Evolutionary conservation across 2,888 invertebrate genomes (phyloP), one percentile per base, ranked within the genome.

Genomic region (Yponomeuta evonymella): DNA sequence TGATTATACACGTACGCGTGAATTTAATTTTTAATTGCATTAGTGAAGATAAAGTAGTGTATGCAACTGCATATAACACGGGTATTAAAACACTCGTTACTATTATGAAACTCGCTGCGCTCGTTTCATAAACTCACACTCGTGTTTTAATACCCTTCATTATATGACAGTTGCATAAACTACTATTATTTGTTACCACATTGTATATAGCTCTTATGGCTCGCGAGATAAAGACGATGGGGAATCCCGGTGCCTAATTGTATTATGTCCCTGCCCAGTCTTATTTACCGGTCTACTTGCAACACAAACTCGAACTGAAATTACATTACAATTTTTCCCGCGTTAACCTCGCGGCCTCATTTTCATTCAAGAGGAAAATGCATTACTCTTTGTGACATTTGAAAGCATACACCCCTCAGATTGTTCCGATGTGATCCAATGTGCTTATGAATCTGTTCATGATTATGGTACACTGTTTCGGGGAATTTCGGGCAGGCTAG

Each of bases 371-470:
- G 72, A 72, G 72, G 67, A 69, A 73, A 76, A 76, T 73, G 76
- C 76, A 77, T 78, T 78, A 76, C 74, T 76, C 75, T 76, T 78
- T 76, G 76, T 75, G 75, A 75, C 73, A 73, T 76, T 76, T 72
- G 71, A 72, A 73, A 71, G 70, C 70, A 67, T 62, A 67, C 29
- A 71, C 43, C 70, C 30, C 8, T 67, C 23, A 33, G 58, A 48
- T 15, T 15, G 33, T 67, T 67, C 67, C 43, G 12, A 67, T n/a
- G 4, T 43, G 36, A 64, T 23, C 64, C 64, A 29, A 29, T 15
- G 23, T 23, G 51, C 12, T 51, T 51, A 51, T 9, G 51, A 12
- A 6, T 12, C 51, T 4, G 12, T 12, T 12, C 4, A 51, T 10
- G 12, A 5, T 36, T 36, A 51, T 51, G 51, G 2, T 12, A 58